Evolutionary conservation across 2,113 vertebrate genomes (phyloP), one percentile per base, ranked within the genome.

Genomic region (Phainopepla nitens): DNA sequence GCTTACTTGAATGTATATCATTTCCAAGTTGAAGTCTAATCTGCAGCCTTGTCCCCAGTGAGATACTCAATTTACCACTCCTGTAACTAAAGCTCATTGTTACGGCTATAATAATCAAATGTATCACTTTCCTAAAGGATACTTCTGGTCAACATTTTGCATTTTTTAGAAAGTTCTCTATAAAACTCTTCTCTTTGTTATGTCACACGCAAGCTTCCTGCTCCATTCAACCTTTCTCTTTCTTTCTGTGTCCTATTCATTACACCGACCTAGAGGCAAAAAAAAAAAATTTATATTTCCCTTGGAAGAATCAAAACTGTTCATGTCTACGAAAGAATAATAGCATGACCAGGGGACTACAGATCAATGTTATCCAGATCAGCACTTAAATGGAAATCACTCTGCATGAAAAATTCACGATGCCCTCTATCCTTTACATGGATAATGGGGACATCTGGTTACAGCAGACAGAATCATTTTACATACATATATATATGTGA

Each of bases 351-450:
- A 82, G 68, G 50, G 45, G n/a, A 90, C 72, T 82, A 76, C 54
- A 95, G 93, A 96, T 93, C 96, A 95, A 90, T 94, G 92, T 91
- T 96, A 94, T 96, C 90, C 93, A 91, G 93, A 95, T 97, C 80
- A 87, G 89, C 95, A 96, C 90, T 97, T 97, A 96, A 94, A 90
- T 90, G 90, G 93, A 96, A 94, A 95, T 93, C 89, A 79, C 79
- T 94, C 91, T 61, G 79, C 91, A 96, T 96, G 96, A 97, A 92
- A 96, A 96, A 96, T 96, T 97, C 83, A 96, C 80, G 54, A 96
- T 92, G 89, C 53, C 80, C 85, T 97, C 91, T 96, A 91, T 95
- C 87, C 84, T 95, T 95, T 80, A 92, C 76, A 50, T 58, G 88
- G 57, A 82, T 95, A 94, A 94, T 96, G 91, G 94, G 82, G 88